These are phyloP conservation scores for Bos indicus DNA, from an alignment of 2,113 vertebrate species.

Conservation along the genomic window DNA sequence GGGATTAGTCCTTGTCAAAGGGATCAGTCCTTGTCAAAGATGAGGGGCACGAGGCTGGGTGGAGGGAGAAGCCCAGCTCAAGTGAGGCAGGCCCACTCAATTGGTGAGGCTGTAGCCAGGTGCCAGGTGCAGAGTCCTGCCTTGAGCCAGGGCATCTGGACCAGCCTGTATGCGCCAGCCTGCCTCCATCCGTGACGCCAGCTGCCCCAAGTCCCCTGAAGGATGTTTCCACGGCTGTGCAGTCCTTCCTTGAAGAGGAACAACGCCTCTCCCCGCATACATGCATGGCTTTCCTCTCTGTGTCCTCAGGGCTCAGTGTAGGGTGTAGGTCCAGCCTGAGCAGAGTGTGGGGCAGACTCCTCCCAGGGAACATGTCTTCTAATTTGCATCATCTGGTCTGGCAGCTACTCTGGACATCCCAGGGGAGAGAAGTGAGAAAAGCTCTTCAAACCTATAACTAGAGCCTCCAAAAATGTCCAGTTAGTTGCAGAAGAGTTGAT, in stretches of 20 bases:
- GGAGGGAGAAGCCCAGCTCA: accelerated
- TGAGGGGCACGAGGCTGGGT: neutral
- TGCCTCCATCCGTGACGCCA: accelerated
- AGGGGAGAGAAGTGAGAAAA: neutral
- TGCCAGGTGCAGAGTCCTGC: accelerated
- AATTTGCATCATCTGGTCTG: neutral
- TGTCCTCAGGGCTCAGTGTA: neutral
- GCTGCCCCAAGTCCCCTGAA: neutral
- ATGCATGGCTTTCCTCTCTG: accelerated
- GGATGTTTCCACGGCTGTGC: accelerated
- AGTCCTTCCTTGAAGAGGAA: neutral
- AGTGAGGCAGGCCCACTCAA: neutral
- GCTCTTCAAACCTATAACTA: neutral
- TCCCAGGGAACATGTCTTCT: neutral
- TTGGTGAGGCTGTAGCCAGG: accelerated
- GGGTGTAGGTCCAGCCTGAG: accelerated
- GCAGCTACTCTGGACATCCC: neutral
- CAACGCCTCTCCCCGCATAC: accelerated
- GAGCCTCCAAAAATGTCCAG: neutral
- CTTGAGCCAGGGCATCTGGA: neutral
- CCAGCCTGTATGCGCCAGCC: neutral
- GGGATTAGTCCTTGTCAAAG: neutral
- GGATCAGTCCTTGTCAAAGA: neutral
- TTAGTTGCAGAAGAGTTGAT: neutral
- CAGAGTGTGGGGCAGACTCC: no score